phyloP scores from a whole-genome alignment of 2,888 invertebrate species.

The Hypomecis atomaria region DNA sequence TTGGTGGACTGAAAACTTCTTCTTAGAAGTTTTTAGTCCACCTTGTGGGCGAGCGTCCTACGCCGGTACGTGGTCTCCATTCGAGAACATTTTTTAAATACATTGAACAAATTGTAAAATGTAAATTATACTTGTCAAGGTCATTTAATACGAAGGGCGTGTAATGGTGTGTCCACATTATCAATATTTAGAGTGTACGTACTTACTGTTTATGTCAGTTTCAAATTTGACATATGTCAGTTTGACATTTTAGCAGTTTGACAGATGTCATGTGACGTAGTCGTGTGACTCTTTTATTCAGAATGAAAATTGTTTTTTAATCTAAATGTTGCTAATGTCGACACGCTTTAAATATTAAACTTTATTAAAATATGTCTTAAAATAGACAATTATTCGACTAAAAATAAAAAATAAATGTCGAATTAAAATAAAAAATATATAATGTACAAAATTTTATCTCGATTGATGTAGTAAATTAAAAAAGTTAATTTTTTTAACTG shows the following conservation, averaged over 20 bases:
- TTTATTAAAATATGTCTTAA: background rate
- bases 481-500: conserved; percentile 4
- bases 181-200: background rate
- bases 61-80: too few relatives aligned
- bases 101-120: too few relatives aligned
- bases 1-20: too few relatives aligned
- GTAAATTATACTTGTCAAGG: too few relatives aligned
- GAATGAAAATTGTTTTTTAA: background rate
- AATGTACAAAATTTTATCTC: conserved; percentile 11
- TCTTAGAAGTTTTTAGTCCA: too few relatives aligned
- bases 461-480: conserved; percentile 28
- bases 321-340: background rate
- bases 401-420: background rate
- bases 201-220: background rate
- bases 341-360: background rate
- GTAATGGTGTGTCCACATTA: background rate
- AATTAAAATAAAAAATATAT: conserved; percentile 23
- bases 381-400: background rate
- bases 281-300: background rate
- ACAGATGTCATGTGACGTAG: background rate
- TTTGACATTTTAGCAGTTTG: background rate
- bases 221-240: background rate
- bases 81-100: too few relatives aligned
- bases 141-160: background rate
- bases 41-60: too few relatives aligned